phyloP scores from a whole-genome alignment of 1,140 invertebrate species.

The Luehdorfia chinensis region DNA sequence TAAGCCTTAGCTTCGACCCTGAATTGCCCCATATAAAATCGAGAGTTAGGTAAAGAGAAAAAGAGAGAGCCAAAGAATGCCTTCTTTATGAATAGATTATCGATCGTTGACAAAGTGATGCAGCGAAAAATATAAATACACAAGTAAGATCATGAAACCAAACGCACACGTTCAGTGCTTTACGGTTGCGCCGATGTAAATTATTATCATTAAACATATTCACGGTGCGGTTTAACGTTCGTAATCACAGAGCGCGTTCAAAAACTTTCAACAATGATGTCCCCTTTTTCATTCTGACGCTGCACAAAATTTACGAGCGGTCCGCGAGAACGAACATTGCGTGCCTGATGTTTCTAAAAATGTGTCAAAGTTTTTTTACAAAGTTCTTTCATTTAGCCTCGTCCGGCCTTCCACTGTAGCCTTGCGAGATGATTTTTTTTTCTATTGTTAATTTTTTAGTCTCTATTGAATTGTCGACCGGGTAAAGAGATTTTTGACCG shows the following conservation, averaged over 20 bases:
- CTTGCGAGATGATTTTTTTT: conserved; percentile 58
- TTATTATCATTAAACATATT: conserved; percentile 51
- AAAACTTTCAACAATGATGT: conserved; percentile 74
- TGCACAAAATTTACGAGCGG: conserved; percentile 69
- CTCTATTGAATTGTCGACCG: conserved; percentile 64
- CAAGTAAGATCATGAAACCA: too few species aligned
- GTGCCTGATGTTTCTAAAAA: conserved; percentile 75
- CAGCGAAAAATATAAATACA: too few species aligned
- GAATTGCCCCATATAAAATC: too few species aligned
- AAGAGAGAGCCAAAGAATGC: too few species aligned
- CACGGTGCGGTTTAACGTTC: conserved; percentile 46
- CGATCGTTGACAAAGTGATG: too few species aligned
- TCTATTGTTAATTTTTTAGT: conserved; percentile 69
- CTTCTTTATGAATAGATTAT: too few species aligned
- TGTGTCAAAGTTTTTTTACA: conserved; percentile 76
- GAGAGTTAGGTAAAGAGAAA: too few species aligned
- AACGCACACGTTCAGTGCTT: too few species aligned
- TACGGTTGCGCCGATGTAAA: conserved; percentile 32
- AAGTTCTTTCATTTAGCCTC: conserved; percentile 73
- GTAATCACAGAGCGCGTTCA: conserved; percentile 60
- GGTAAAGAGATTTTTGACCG: conserved; percentile 54
- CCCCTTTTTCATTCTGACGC: conserved; percentile 74
- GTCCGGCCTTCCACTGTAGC: conserved; percentile 67
- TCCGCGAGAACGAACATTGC: conserved; percentile 56
- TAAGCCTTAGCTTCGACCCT: too few species aligned